Conservation (phyloP, 2,888 invertebrate species). For the Agrochola macilenta region DNA sequence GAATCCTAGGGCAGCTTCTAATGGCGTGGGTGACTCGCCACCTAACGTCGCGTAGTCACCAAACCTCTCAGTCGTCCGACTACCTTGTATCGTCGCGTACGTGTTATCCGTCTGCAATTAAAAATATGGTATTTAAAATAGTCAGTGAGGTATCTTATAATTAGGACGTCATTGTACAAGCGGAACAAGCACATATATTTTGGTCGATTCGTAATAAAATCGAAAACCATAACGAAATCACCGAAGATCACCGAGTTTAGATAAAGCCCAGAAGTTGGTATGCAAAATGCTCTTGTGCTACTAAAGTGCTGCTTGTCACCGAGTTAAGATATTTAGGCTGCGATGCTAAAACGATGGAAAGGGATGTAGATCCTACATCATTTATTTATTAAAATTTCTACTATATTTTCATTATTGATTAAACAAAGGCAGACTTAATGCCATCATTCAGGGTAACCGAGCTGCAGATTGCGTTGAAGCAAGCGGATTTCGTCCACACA, state of each 20-base stretch:
- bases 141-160: no score
- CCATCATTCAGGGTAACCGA: no score
- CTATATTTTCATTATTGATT: no score
- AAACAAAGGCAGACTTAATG: no score
- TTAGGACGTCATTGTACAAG: neutral
- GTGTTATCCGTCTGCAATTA: constrained; percentile 92
- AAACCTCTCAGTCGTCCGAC: constrained; percentile 88
- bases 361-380: neutral
- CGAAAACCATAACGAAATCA: neutral
- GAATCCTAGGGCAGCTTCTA: constrained; percentile 87
- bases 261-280: neutral
- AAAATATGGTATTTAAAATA: neutral
- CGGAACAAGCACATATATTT: neutral
- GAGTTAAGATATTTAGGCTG: neutral
- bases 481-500: no score
- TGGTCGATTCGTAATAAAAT: no score
- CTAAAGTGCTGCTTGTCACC: neutral
- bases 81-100: constrained; percentile 95
- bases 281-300: neutral
- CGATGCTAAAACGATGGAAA: neutral
- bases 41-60: constrained; percentile 93
- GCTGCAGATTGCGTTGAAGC: no score
- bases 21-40: constrained; percentile 83
- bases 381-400: no score
- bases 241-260: neutral